Evolutionary conservation across 2,113 vertebrate species (phyloP).

Genomic region (Bettongia penicillata): DNA sequence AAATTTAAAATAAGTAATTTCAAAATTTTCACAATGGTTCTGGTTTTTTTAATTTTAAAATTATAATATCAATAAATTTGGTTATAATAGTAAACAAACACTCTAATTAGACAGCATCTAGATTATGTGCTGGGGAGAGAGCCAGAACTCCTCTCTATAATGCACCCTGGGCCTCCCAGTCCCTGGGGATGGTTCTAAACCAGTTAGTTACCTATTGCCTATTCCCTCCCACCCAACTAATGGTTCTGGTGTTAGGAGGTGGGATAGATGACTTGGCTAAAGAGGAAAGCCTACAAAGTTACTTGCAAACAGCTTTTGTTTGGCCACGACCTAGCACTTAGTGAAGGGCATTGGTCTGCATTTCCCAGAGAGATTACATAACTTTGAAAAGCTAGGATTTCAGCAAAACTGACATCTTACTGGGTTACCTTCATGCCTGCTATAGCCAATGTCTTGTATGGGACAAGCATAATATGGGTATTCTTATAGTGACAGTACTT

Average conservation of each 20-base stretch:
- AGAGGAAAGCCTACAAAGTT: not conserved
- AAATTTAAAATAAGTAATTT: not conserved
- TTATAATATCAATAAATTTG: not conserved
- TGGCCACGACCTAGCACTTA: not conserved
- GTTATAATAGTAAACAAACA: not conserved
- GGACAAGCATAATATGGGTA: not conserved
- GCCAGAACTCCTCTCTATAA: not conserved
- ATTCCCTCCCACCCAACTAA: not conserved
- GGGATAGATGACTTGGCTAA: not conserved
- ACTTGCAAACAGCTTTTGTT: not conserved
- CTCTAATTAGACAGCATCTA: not conserved
- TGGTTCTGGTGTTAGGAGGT: not conserved
- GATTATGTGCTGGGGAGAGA: not conserved
- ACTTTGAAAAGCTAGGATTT: not conserved
- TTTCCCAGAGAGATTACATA: constrained; percentile 15
- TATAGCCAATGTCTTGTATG: not conserved
- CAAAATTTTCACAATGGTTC: not conserved
- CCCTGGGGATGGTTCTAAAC: not conserved
- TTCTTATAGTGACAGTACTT: constrained; percentile 1
- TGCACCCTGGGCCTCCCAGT: not conserved
- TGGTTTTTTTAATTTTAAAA: not conserved
- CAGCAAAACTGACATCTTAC: not conserved
- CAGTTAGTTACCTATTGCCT: not conserved
- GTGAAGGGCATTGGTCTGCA: not conserved
- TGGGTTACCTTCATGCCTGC: not conserved